Evolutionary conservation across 2,113 vertebrate genomes (phyloP), one percentile per base, ranked within the genome.

Genomic region (Lontra canadensis): DNA sequence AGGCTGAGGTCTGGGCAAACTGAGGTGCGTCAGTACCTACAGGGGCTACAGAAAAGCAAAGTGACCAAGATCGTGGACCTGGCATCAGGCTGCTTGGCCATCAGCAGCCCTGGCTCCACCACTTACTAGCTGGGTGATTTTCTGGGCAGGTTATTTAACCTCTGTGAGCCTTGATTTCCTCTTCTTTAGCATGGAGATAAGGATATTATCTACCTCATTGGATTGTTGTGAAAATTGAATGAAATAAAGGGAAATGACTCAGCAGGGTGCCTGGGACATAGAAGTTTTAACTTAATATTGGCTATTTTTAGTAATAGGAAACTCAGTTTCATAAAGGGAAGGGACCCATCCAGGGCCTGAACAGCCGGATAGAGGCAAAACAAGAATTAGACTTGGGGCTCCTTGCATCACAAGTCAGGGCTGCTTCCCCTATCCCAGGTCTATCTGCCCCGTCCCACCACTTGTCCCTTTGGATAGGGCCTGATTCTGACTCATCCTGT

Each of bases 11-110:
- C 29, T 42, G 61, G 11, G 36, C 25, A 23, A 9, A 42, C 2
- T 6, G 20, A 81, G 67, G n/a, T 42, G 14, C 0, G 0, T 59
- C 29, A 23, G 34, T 10, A 36, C 0, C 3, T 6, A 8, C 3
- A 17, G n/a, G 29, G 61, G 31, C 84, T 92, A 3, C n/a, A 74
- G 71, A 34, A 42, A 80, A 65, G 47, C n/a, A 12, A n/a, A 25
- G 13, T 2, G 1, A 29, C n/a, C 69, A 4, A 2, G 47, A 44
- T 42, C 47, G 1, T 6, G 25, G 29, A 31, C 34, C 26, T 78
- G 63, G 26, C 55, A 15, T 52, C 73, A 13, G 65, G 80, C 14
- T 78, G 4, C 59, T 31, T 34, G 73, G 25, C 74, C 59, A 11
- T 80, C 52, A 26, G 44, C 3, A 31, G 44, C 3, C 29, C 25